phyloP scores from a whole-genome alignment of 2,113 vertebrate genomes.

The Paralichthys olivaceus region DNA sequence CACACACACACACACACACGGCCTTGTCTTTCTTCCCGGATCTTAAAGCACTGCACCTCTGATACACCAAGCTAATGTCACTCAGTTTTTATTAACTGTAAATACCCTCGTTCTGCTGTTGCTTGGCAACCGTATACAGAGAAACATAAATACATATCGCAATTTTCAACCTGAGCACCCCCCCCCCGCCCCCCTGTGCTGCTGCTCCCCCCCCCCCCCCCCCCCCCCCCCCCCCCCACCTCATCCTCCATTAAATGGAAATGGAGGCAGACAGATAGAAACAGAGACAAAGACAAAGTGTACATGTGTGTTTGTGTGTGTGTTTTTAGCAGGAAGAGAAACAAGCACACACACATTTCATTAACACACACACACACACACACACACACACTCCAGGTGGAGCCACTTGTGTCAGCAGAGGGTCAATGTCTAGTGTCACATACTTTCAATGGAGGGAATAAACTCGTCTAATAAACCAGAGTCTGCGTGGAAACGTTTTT shows the following conservation, averaged over 20 bases:
- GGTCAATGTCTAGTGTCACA: constrained; percentile 43
- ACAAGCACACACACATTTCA: neutral
- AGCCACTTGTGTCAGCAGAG: constrained; percentile 41
- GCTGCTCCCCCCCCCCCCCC: neutral
- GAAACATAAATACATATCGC: constrained; percentile 75
- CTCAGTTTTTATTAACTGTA: constrained; percentile 82
- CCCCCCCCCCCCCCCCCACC: neutral
- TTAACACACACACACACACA: neutral
- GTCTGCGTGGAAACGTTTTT: constrained; percentile 18
- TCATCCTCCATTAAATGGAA: constrained; percentile 48
- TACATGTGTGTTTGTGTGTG: constrained; percentile 20
- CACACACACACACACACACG: constrained; percentile 20
- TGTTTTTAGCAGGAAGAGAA: constrained; percentile 16
- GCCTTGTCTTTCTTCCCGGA: constrained; percentile 34
- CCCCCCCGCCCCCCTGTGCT: neutral
- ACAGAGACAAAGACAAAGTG: constrained; percentile 56
- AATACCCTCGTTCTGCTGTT: constrained; percentile 75
- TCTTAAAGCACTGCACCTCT: constrained; percentile 72
- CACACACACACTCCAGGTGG: constrained; percentile 36
- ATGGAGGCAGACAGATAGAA: constrained; percentile 50
- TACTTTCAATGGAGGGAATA: constrained; percentile 25
- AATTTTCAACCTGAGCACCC: constrained; percentile 51
- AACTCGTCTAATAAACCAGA: constrained; percentile 3
- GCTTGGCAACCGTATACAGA: constrained; percentile 75
- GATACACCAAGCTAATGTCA: constrained; percentile 74